phyloP scores from a whole-genome alignment of 2,113 vertebrate species.

The Chamaea fasciata region DNA sequence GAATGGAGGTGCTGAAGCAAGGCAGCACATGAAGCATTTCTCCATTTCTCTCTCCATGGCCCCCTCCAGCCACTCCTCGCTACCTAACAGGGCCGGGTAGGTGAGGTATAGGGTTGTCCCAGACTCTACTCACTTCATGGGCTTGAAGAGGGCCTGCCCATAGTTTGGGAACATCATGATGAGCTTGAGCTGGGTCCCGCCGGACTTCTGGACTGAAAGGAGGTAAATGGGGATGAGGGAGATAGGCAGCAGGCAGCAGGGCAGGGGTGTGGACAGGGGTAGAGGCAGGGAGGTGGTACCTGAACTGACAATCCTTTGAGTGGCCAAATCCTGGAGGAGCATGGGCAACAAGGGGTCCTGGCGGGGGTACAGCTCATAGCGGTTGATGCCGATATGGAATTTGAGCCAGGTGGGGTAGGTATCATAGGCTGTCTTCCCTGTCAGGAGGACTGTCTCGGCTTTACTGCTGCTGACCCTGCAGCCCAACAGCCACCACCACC shows the following conservation, averaged over 20 bases:
- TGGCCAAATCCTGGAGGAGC: conserved; percentile 69
- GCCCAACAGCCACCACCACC: background rate
- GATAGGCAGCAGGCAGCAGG: background rate
- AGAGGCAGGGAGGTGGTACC: conserved; percentile 25
- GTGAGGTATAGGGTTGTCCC: background rate
- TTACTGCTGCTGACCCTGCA: conserved; percentile 73
- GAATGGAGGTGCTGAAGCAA: background rate
- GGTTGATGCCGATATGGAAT: conserved; percentile 79
- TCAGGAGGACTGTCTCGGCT: conserved; percentile 56
- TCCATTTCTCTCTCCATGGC: background rate
- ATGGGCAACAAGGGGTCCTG: conserved; percentile 61
- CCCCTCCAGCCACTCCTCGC: fast-evolving
- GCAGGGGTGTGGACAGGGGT: background rate
- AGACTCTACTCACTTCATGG: conserved; percentile 76
- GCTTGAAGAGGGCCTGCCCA: conserved; percentile 79
- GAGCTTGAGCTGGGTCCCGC: conserved; percentile 79
- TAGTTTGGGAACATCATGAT: conserved; percentile 77
- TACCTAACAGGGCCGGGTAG: fast-evolving
- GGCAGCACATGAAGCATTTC: background rate
- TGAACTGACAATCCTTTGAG: conserved; percentile 64
- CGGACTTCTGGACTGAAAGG: conserved; percentile 76
- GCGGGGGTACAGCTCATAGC: conserved; percentile 76
- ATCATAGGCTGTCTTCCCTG: conserved; percentile 61
- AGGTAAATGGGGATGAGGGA: background rate
- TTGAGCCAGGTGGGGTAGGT: conserved; percentile 75